Evolutionary conservation across 2,797 vertebrate genomes (phyloP), one percentile per base, ranked within the genome.

Genomic region (Hyperoplus lanceolatus): DNA sequence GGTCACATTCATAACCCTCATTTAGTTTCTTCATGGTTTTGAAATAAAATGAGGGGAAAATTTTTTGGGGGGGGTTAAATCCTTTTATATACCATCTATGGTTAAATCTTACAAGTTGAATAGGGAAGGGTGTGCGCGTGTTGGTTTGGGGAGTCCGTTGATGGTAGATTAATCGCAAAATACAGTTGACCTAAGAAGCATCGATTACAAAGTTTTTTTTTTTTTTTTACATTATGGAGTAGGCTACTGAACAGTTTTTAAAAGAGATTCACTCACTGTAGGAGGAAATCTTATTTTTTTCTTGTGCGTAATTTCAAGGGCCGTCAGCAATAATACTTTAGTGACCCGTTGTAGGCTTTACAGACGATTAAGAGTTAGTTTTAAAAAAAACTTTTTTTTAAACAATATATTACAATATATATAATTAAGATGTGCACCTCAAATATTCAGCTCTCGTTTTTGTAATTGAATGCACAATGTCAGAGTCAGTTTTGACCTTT

Each of bases 81-180:
- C 29, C 29, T 29, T 29, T 29, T 29, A 29, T 29, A 3, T 29
- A 29, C 29, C 21, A 29, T 29, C 29, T 29, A 29, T 29, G 29
- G 29, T 29, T 29, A 29, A 29, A 29, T 29, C 29, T 29, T 29
- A 29, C 29, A 54, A 59, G 41, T 18, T 51, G 58, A 67, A 13
- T 39, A 39, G 46, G 10, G 50, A 18, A 51, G 39, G 55, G 73
- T 81, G 83, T 46, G 75, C 43, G 66, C 73, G 82, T 77, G 77
- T 75, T 65, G 29, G 55, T 48, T 57, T 53, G 75, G 9, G 48
- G 29, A 57, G 42, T 54, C 55, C 42, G 56, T 73, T 68, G 43
- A 39, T n/a, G 55, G 59, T n/a, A 73, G 14, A 81, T 85, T 59
- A 55, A 80, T 54, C 59, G 42, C 45, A 65, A 78, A 84, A 65